phyloP scores from a whole-genome alignment of 2,113 vertebrate species.

The Anguilla rostrata region DNA sequence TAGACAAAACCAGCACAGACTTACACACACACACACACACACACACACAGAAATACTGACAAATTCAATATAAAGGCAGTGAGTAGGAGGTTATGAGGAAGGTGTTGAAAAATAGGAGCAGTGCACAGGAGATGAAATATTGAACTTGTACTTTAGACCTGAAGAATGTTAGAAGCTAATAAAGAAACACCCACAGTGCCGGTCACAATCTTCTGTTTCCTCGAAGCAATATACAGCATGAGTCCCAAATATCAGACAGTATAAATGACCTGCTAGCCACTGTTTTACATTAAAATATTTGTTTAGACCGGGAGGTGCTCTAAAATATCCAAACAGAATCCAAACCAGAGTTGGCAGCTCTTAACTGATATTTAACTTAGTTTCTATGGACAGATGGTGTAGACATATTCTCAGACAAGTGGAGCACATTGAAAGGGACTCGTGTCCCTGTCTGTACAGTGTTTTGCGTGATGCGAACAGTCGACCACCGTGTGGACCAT shows the following conservation, averaged over 20 bases:
- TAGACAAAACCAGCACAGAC: neutral
- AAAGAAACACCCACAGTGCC: neutral
- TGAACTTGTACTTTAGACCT: neutral
- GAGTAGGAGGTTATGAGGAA: neutral
- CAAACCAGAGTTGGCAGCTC: neutral
- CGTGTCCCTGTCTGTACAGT: neutral
- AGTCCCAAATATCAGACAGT: neutral
- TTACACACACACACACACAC: conserved; percentile 14
- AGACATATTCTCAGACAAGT: neutral
- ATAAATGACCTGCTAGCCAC: neutral
- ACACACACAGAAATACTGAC: neutral
- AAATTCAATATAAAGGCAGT: neutral
- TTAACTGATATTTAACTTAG: neutral
- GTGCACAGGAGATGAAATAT: neutral
- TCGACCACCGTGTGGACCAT: neutral
- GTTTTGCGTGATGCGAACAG: neutral
- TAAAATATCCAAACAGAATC: neutral
- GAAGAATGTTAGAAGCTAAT: neutral
- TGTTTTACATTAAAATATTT: neutral
- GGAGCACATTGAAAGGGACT: neutral
- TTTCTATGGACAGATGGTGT: neutral
- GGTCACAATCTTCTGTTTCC: neutral
- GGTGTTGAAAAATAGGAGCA: neutral
- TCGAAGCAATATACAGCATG: neutral
- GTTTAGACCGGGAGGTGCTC: neutral